phyloP scores from a whole-genome alignment of 1,140 invertebrate genomes.

The Archegozetes longisetosus region DNA sequence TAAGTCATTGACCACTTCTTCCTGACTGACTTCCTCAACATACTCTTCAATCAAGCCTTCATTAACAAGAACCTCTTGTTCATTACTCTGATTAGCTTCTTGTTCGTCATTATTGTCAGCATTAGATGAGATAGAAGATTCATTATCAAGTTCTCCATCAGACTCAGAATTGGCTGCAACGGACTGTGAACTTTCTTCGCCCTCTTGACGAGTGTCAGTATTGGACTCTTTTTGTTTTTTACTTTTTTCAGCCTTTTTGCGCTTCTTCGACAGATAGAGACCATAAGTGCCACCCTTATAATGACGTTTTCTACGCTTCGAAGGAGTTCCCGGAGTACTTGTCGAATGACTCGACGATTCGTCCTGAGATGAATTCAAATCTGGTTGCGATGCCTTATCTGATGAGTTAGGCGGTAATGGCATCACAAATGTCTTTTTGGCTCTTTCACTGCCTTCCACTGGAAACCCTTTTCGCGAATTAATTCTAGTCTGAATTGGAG shows the following conservation, averaged over 20 bases:
- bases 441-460: no score
- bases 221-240: background rate
- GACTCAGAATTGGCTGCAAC: background rate
- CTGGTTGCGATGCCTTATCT: background rate
- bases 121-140: background rate
- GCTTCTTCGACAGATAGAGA: background rate
- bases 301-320: background rate
- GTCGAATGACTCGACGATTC: background rate
- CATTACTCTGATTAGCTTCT: no score
- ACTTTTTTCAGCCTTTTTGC: background rate
- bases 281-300: background rate
- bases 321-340: background rate
- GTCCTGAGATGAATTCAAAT: background rate
- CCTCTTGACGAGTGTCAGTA: background rate
- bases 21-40: no score
- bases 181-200: background rate
- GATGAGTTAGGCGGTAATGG: no score
- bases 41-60: no score
- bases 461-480: no score
- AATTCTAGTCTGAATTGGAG: background rate
- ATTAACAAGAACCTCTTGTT: no score
- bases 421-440: no score
- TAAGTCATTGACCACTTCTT: no score
- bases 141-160: background rate
- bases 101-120: background rate